These are phyloP conservation scores for Ctenomys sociabilis DNA, from an alignment of 2,113 vertebrate species.

Conservation along the genomic window DNA sequence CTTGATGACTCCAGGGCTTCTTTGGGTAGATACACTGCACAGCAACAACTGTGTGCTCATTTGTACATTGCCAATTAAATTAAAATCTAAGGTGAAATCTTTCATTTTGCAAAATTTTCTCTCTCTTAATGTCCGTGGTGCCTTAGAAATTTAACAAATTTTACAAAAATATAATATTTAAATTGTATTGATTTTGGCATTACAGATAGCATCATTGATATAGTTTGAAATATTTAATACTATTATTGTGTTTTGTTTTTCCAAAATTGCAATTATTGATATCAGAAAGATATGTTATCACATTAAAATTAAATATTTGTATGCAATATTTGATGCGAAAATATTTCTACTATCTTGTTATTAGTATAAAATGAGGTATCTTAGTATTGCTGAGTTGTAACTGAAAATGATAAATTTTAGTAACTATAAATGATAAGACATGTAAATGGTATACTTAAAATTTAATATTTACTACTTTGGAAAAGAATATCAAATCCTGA, in stretches of 20 bases:
- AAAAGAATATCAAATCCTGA: neutral
- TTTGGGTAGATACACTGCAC: neutral
- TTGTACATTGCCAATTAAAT: neutral
- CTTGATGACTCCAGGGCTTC: neutral
- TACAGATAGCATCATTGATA: neutral
- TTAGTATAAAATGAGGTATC: neutral
- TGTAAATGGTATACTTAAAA: neutral
- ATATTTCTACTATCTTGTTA: neutral
- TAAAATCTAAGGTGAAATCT: neutral
- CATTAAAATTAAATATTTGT: neutral
- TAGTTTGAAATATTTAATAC: constrained; percentile 12
- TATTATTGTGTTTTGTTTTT: neutral
- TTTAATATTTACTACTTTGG: neutral
- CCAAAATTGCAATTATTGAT: neutral
- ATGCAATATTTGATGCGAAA: too few relatives aligned
- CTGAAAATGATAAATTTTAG: neutral
- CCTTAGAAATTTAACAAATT: neutral
- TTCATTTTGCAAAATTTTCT: neutral
- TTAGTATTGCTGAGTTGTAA: neutral
- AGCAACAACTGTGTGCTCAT: neutral
- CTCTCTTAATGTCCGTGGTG: neutral
- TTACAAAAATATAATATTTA: neutral
- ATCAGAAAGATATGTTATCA: neutral
- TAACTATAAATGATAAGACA: neutral
- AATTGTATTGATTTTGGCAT: neutral